Base-by-base conservation (phyloP, 2,888 invertebrate species). In the Galeruca laticollis region DNA sequence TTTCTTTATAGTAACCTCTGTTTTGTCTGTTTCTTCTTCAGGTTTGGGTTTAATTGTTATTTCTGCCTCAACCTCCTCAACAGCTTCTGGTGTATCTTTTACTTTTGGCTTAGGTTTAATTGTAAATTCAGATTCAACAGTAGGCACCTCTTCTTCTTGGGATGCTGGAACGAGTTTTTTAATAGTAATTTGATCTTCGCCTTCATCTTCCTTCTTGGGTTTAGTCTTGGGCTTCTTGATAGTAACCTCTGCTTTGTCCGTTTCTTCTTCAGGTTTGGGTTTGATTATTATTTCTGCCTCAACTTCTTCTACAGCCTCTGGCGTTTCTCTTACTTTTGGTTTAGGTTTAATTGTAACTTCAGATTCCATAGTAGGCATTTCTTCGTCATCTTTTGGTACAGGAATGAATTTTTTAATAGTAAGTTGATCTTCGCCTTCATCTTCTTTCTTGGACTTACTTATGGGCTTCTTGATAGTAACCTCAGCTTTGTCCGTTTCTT, bases 21-120 rank as follows among this genome's bases (percentile, higher is more conserved):
- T 88, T 1, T 90, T 92, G 33, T 91, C 87, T 8, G 8, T 8
- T 47, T 47, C 47, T 80, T 89, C 88, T 78, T 88, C 87, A 71
- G 87, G 86, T 79, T 89, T 88, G 79, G 89, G 88, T 18, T 47
- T 15, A 9, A 47, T 18, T 75, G 82, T 92, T 91, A 69, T 49
- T 59, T 57, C 60, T 9, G 57, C 59, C 6, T 81, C 77, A 33
- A 75, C 75, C 63, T 81, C 81, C 33, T 60, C 72, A 80, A 80
- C 76, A 47, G 9, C 15, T 47, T 18, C 15, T 15, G 47, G 47
- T 47, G n/a, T 15, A 78, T 85, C 78, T 79, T 80, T 71, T 47
- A 64, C 81, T 82, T 60, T 79, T 13, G 71, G 57, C 73, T 78
- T 73, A 47, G 73, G 73, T 69, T 76, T 47, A 76, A 80, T 69